These are phyloP conservation scores for Nomada hirtipes DNA, from an alignment of 2,888 invertebrate genomes.

Conservation along the genomic window DNA sequence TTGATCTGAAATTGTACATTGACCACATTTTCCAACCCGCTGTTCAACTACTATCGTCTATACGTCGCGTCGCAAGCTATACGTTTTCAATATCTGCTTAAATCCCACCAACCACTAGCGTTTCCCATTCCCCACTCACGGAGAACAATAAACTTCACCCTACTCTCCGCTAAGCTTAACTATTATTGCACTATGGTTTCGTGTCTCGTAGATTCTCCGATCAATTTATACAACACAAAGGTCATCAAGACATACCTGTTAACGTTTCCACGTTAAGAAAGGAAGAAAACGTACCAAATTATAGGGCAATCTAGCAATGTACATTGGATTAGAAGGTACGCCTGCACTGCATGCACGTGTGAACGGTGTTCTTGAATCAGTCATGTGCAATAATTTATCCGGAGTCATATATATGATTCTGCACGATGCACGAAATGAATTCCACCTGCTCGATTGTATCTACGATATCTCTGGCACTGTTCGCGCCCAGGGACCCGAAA, in stretches of 20 bases:
- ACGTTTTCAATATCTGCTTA: slow-evolving; percentile 53
- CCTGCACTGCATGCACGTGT: background rate
- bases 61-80: slow-evolving; percentile 45
- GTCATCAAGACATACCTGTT: too few species aligned
- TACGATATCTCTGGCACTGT: slow-evolving; percentile 57
- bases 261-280: too few species aligned
- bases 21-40: slow-evolving; percentile 48
- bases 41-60: slow-evolving; percentile 40
- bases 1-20: slow-evolving; percentile 33
- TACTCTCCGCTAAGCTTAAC: background rate
- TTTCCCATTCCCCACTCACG: slow-evolving; percentile 21
- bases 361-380: background rate
- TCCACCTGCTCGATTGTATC: slow-evolving; percentile 65
- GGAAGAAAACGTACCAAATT: too few species aligned
- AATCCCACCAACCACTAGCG: slow-evolving; percentile 29
- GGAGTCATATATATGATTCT: slow-evolving; percentile 30
- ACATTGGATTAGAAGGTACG: too few species aligned
- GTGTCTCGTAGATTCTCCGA: background rate
- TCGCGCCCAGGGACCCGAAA: slow-evolving; percentile 56
- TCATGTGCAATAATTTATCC: slow-evolving; percentile 52
- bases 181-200: background rate
- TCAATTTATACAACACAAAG: too few species aligned
- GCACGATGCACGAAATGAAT: slow-evolving; percentile 58
- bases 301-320: too few species aligned
- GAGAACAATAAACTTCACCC: slow-evolving; percentile 6